A percentile compares a stretch with the other conserved stretches of the same genome.
Evolutionary conservation across 2,888 invertebrate genomes (phyloP).

Genomic region (Iphiclides podalirius): DNA sequence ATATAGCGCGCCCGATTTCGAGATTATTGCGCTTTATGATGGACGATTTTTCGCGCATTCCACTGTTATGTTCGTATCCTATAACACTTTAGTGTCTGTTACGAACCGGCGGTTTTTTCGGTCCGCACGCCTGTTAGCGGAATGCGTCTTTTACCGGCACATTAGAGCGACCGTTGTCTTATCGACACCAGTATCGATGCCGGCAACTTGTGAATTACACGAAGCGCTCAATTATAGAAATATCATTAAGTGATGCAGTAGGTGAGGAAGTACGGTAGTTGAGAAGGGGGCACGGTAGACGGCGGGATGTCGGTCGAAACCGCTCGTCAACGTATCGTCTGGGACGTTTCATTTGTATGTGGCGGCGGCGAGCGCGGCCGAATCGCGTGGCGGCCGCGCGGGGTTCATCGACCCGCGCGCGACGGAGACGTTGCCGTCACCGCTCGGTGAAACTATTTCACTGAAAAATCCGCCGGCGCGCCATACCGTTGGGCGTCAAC

Average conservation of each 20-base stretch:
- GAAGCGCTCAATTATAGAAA: too few relatives aligned
- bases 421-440: constrained; percentile 76
- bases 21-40: constrained; percentile 13
- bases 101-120: background rate
- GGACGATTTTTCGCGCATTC: constrained; percentile 13
- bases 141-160: background rate
- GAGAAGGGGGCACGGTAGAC: too few relatives aligned
- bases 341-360: constrained; percentile 54
- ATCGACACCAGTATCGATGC: too few relatives aligned
- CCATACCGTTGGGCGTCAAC: constrained; percentile 70
- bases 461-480: constrained; percentile 72
- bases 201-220: too few relatives aligned
- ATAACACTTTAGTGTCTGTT: background rate
- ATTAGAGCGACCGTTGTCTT: too few relatives aligned
- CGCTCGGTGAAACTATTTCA: constrained; percentile 71
- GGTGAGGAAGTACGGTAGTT: too few relatives aligned
- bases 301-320: too few relatives aligned
- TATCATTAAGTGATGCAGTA: too few relatives aligned
- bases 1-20: constrained; percentile 8
- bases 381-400: constrained; percentile 60
- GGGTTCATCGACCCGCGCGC: constrained; percentile 69
- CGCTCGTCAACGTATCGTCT: too few relatives aligned
- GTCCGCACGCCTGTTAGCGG: background rate
- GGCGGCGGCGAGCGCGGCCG: constrained; percentile 57
- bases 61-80: background rate